Base-by-base conservation (phyloP, 2,113 vertebrate species). In the Phylloscopus trochiloides region DNA sequence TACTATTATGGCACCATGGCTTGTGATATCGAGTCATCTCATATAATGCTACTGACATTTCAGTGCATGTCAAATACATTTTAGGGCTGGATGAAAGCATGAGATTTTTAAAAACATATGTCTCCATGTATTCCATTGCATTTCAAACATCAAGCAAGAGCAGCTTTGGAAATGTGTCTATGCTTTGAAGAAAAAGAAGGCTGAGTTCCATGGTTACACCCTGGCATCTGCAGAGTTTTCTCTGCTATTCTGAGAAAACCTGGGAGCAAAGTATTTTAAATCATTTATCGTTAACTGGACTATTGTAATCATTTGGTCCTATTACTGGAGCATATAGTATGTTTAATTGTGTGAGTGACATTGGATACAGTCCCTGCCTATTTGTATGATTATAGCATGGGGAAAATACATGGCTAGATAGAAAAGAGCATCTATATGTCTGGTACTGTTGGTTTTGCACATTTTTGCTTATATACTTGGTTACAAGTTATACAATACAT, bases 81-180 rank as follows among this genome's bases (percentile, higher is more conserved):
- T 90, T 59, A 94, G 48, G 85, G n/a, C 31, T 88, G 51, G 68
- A 86, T 81, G 88, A 84, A 91, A 93, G 75, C 68, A 86, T 51
- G 55, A 87, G 65, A 29, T 51, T 86, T 88, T 89, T 13, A 10
- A 86, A 75, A 93, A 36, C 0, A 0, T 72, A 19, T 62, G 26
- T 91, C 51, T 94, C 62, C 17, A 12, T 73, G 17, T 67, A 88
- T 91, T 88, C 59, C 24, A 8, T 36, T 92, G 72, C 65, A 48
- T 55, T 95, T 84, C 77, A 92, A 82, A 88, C 45, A 61, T 61
- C 0, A 1, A 77, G 61, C 55, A 78, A 77, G 21, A 78, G 16
- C 21, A 78, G 52, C 42, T 42, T 16, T 85, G 65, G 61, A 95
- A 94, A 81, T 77, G 18, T 59, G 51, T 80, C 76, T 88, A 48